Percentiles rank a stretch among this genome's conserved stretches.
Conservation (phyloP, 2,797 vertebrate genomes). For the Pseudomugil tenellus region DNA sequence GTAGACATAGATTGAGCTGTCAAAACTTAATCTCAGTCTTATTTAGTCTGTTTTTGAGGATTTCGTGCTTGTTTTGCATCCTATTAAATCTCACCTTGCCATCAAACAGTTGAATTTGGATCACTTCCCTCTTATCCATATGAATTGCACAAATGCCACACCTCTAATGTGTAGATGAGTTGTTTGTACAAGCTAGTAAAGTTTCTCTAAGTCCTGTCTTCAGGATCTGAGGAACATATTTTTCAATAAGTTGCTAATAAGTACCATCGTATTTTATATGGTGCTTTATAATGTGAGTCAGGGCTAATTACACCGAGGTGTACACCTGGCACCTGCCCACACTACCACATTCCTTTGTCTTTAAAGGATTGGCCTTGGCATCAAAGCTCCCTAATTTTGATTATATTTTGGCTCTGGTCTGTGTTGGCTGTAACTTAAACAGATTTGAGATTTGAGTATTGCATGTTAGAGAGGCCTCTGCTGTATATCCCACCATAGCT, state of each 20-base stretch:
- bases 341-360: conserved; percentile 81
- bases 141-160: conserved; percentile 26
- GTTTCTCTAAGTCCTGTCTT: conserved; percentile 33
- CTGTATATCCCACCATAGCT: conserved; percentile 76
- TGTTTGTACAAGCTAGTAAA: conserved; percentile 51
- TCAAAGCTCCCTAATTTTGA: conserved; percentile 83
- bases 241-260: conserved; percentile 69
- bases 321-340: conserved; percentile 81
- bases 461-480: conserved; percentile 64
- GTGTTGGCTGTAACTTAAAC: conserved; percentile 80
- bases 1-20: conserved; percentile 52
- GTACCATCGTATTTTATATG: conserved; percentile 72
- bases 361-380: conserved; percentile 81
- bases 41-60: conserved; percentile 55
- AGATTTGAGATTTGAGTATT: conserved; percentile 77
- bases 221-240: conserved; percentile 35
- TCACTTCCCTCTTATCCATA: conserved; percentile 48
- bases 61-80: conserved; percentile 22
- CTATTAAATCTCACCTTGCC: conserved; percentile 29
- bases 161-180: conserved; percentile 55
- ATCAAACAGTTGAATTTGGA: conserved; percentile 35
- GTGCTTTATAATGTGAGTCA: conserved; percentile 77
- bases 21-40: conserved; percentile 20
- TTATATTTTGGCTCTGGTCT: conserved; percentile 79
- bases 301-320: conserved; percentile 79